Evolutionary conservation across 2,113 vertebrate species (phyloP).

Genomic region (Mohoua ochrocephala): DNA sequence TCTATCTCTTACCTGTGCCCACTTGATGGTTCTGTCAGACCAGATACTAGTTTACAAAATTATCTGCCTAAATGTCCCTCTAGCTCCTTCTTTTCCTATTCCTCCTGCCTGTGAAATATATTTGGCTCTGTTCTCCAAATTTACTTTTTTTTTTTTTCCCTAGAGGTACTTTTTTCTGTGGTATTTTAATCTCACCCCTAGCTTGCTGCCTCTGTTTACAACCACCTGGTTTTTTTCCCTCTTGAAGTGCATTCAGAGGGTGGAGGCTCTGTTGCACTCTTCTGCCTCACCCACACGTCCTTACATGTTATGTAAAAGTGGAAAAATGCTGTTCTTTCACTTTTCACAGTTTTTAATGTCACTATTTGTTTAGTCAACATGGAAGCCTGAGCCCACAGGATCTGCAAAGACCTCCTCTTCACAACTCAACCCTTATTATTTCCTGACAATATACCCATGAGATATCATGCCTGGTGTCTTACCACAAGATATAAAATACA

Average conservation of each 20-base stretch:
- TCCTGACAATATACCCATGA: background rate
- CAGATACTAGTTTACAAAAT: background rate
- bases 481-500: background rate
- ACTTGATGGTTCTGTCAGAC: background rate
- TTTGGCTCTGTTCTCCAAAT: background rate
- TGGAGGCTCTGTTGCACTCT: fast-evolving
- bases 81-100: background rate
- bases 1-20: background rate
- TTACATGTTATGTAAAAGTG: background rate
- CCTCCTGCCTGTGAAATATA: background rate
- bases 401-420: background rate
- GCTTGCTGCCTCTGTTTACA: background rate
- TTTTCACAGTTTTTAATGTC: background rate
- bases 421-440: background rate
- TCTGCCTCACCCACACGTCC: background rate
- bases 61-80: background rate
- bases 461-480: background rate
- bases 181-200: background rate
- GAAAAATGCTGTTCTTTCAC: background rate
- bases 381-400: background rate
- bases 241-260: background rate
- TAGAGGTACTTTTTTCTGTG: background rate
- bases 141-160: background rate
- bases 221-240: background rate
- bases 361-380: background rate